Percentiles rank a stretch among this genome's conserved stretches.
phyloP scores from a whole-genome alignment of 2,888 invertebrate species.

The Eretmocerus hayati region DNA sequence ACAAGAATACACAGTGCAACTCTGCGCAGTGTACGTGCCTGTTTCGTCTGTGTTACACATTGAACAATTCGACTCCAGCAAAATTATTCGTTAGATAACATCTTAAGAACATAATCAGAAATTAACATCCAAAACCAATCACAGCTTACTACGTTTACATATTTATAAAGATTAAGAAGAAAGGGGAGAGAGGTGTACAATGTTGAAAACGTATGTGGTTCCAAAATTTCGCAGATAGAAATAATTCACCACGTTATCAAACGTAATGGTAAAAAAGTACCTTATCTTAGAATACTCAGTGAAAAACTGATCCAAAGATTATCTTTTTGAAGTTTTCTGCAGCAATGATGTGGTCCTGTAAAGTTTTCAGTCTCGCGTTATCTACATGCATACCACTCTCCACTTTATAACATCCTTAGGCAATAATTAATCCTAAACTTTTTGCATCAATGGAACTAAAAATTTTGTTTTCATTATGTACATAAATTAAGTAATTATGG shows the following conservation, averaged over 20 bases:
- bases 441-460: slow-evolving; percentile 23
- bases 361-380: slow-evolving; percentile 23
- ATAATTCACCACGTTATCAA: slow-evolving; percentile 9
- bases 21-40: slow-evolving; percentile 26
- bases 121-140: slow-evolving; percentile 35
- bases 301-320: slow-evolving; percentile 16
- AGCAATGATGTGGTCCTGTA: slow-evolving; percentile 14
- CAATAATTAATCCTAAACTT: slow-evolving; percentile 23
- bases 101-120: slow-evolving; percentile 27
- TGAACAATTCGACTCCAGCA: slow-evolving; percentile 24
- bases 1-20: slow-evolving; percentile 32
- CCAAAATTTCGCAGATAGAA: slow-evolving; percentile 15
- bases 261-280: slow-evolving; percentile 8
- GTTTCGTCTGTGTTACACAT: slow-evolving; percentile 25
- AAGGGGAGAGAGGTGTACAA: slow-evolving; percentile 23
- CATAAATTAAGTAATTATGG: slow-evolving; percentile 22
- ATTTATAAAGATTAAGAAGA: slow-evolving; percentile 25
- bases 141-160: slow-evolving; percentile 33
- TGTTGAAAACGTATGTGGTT: slow-evolving; percentile 15
- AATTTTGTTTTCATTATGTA: slow-evolving; percentile 20
- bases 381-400: slow-evolving; percentile 22
- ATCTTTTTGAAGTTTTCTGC: too few species aligned
- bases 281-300: slow-evolving; percentile 11
- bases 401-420: slow-evolving; percentile 24
- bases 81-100: slow-evolving; percentile 28